These are phyloP conservation scores for Melipona quadrifasciata DNA, from an alignment of 1,140 invertebrate species.

Conservation along the genomic window DNA sequence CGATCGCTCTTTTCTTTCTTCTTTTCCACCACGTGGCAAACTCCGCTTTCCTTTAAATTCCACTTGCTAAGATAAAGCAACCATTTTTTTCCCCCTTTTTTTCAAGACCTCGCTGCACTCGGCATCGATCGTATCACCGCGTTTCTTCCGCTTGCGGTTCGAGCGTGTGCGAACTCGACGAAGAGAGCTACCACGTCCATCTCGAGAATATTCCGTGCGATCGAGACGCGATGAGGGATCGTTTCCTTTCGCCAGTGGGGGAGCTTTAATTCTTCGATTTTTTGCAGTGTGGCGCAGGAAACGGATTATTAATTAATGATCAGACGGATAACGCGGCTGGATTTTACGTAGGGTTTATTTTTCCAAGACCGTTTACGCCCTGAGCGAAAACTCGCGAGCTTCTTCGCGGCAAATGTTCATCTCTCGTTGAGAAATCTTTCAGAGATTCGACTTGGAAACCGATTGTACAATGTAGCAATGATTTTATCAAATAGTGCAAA, in stretches of 20 bases:
- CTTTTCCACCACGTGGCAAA: background rate
- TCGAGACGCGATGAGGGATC: background rate
- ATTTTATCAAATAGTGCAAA: no score
- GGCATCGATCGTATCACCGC: conserved; percentile 27
- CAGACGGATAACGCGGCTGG: background rate
- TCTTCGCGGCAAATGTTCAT: no score
- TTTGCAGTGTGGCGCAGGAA: no score
- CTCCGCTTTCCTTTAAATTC: background rate
- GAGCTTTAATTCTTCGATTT: background rate
- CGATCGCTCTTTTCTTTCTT: no score
- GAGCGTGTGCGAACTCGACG: background rate
- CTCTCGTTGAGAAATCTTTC: no score
- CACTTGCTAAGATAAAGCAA: conserved; percentile 13
- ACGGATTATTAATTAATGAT: background rate
- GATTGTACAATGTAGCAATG: no score
- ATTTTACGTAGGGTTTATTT: no score
- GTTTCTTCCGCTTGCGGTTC: background rate
- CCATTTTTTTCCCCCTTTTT: background rate
- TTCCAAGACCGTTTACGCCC: no score
- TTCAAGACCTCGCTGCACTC: background rate
- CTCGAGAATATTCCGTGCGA: conserved; percentile 15
- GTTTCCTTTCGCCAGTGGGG: background rate
- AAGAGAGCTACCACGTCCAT: background rate
- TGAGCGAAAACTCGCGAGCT: no score
- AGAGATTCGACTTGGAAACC: no score